Percentiles rank a stretch among this genome's conserved stretches.
These are phyloP conservation scores for Anguilla obscura DNA, from an alignment of 2,797 vertebrate species.

Conservation along the genomic window DNA sequence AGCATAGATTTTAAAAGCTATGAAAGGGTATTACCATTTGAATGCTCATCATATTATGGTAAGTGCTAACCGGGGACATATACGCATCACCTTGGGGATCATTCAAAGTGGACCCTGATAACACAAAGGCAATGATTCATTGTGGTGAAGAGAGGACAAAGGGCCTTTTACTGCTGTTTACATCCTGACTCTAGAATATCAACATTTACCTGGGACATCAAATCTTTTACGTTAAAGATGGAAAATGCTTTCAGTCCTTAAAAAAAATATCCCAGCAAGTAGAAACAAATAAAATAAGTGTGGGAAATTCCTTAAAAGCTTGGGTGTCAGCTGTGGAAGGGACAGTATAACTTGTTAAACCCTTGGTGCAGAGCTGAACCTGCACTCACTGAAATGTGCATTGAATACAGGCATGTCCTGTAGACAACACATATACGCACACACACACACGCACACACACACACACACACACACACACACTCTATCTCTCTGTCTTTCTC, in stretches of 20 bases:
- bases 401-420: neutral
- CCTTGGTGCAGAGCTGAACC: neutral
- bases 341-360: neutral
- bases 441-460: neutral
- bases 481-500: neutral
- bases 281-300: neutral
- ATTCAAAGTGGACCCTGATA: conserved; percentile 47
- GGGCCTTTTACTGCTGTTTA: conserved; percentile 31
- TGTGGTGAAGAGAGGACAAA: conserved; percentile 28
- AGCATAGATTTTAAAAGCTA: conserved; percentile 65
- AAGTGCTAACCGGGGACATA: conserved; percentile 47
- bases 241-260: conserved; percentile 10
- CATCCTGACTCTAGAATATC: conserved; percentile 23
- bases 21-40: conserved; percentile 51
- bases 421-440: neutral
- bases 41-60: conserved; percentile 46
- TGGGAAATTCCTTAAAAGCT: neutral
- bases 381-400: neutral
- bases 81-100: conserved; percentile 44
- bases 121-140: conserved; percentile 44
- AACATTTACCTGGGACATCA: conserved; percentile 27
- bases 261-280: conserved; percentile 1
- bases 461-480: neutral
- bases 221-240: conserved; percentile 27
- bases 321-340: neutral